Evolutionary conservation across 2,113 vertebrate genomes (phyloP).

Genomic region (Falco punctatus): DNA sequence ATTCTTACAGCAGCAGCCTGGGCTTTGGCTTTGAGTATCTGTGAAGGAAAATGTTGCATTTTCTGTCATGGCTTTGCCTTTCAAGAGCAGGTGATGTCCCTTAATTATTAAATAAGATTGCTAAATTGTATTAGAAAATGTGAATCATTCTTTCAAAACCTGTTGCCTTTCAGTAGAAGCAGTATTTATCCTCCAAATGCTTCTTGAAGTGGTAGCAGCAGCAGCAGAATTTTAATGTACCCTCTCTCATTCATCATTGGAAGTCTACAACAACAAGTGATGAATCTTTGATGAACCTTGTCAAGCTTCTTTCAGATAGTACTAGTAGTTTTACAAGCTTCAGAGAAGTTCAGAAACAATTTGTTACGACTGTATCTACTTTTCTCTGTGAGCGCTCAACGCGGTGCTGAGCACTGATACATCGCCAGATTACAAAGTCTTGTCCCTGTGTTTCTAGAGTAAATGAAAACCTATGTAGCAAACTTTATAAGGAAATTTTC

Average conservation of each 20-base stretch:
- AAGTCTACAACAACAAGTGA: background rate
- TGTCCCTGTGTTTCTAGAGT: background rate
- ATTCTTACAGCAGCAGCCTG: background rate
- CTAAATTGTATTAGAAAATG: background rate
- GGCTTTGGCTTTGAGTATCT: background rate
- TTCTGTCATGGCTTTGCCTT: background rate
- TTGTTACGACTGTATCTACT: background rate
- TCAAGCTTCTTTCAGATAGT: background rate
- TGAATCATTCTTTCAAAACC: background rate
- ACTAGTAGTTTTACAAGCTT: slow-evolving; percentile 12
- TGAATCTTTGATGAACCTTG: slow-evolving; percentile 46
- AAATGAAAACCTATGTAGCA: background rate
- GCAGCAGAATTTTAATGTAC: slow-evolving; percentile 31
- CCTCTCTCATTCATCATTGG: slow-evolving; percentile 24
- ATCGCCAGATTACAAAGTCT: background rate
- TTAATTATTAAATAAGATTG: background rate
- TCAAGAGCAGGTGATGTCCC: background rate
- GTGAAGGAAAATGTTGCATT: background rate
- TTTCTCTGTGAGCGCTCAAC: background rate
- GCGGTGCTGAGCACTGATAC: background rate
- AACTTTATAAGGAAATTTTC: background rate
- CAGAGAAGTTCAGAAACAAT: background rate
- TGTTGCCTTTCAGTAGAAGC: slow-evolving; percentile 6
- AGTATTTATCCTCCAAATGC: background rate
- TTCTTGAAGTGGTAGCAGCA: background rate